Conservation (phyloP, 2,113 vertebrate species). For the Burhinus bistriatus region DNA sequence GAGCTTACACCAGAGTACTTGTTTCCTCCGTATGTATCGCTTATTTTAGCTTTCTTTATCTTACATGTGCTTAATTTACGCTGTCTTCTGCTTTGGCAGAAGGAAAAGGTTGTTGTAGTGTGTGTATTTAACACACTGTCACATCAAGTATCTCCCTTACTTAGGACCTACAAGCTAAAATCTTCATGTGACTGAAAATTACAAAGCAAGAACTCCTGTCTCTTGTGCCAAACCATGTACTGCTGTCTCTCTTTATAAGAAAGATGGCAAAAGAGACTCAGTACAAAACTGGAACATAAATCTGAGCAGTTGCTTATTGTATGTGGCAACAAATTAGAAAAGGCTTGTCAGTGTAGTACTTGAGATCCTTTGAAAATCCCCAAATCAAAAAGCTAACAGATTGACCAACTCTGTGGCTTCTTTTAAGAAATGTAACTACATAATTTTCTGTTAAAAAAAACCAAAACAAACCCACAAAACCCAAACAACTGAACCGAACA, state of each 20-base stretch:
- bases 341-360: not conserved
- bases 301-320: not conserved
- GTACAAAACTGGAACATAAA: not conserved
- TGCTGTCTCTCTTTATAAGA: not conserved
- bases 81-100: not conserved
- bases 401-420: not conserved
- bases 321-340: not conserved
- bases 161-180: not conserved
- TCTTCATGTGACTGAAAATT: not conserved
- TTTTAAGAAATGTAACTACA: not conserved
- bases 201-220: not conserved
- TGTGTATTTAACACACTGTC: not conserved
- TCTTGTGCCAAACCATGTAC: not conserved
- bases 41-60: not conserved
- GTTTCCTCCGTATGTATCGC: conserved; percentile 86
- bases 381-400: not conserved
- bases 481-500: not conserved
- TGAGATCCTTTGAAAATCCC: not conserved
- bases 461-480: not conserved
- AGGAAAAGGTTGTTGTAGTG: not conserved
- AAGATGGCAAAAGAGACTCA: not conserved
- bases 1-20: conserved; percentile 96
- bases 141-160: not conserved
- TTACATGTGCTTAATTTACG: not conserved
- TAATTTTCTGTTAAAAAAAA: not conserved